Base-by-base conservation (phyloP, 2,797 vertebrate species). In the Anas bernieri region DNA sequence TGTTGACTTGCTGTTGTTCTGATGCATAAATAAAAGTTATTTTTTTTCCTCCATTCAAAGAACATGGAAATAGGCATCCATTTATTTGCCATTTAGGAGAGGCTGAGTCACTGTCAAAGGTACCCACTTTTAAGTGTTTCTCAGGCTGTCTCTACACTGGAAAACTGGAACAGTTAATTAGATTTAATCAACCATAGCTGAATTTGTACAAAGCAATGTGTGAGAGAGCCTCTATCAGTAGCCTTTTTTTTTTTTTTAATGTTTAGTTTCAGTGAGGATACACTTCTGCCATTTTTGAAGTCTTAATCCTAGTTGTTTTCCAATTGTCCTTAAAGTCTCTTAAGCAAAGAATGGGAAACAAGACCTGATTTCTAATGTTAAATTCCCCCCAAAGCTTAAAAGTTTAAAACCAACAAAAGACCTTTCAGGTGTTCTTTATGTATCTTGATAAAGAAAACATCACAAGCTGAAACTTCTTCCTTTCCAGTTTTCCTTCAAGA, bases 11-110 rank as follows among this genome's bases (percentile, higher is more conserved):
- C 39, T 90, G 88, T 54, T 86, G 77, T 92, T 67, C 52, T 1
- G 18, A 73, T 75, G 88, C 74, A 82, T 73, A 79, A 96, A 95
- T 90, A 93, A 90, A 94, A 88, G 69, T 41, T 54, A 6, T 39
- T 90, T 81, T 70, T 70, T 72, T 11, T 17, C 17, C 62, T 30
- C 43, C 17, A 35, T 55, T 31, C 56, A 82, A 75, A 61, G 46
- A 83, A 55, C 62, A 91, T 59, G 63, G 78, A 96, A 84, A 73
- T 66, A 91, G 61, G 66, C 31, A 59, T 86, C 58, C 50, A 82
- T 88, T 94, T 70, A 73, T 76, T 92, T 74, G 69, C 37, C 46
- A 20, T 75, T 82, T 62, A 55, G 63, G 64, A 94, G 83, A 59
- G 1, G 9, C 74, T 82, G 86, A 91, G 59, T 94, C 95, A 90